Base-by-base conservation (phyloP, 2,888 invertebrate species). In the Agriotes lineatus region DNA sequence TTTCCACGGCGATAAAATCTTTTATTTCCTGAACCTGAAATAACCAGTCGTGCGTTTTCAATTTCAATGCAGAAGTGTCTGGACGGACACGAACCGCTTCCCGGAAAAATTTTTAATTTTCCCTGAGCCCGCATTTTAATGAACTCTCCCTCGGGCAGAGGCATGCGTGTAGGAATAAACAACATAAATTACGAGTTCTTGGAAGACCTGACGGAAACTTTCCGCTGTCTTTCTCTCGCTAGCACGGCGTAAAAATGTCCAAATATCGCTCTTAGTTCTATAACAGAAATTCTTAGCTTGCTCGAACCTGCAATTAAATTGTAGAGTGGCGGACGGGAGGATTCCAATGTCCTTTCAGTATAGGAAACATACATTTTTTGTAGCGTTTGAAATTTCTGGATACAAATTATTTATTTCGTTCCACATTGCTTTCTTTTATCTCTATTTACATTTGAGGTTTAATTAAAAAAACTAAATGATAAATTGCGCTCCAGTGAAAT, bases 271-370 rank as follows among this genome's bases (percentile, higher is more conserved):
- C 52, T 39, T 57, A 57, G 39, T 57, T 57, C 22, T 59, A 44
- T 59, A 45, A 33, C 44, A 30, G 45, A 42, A 42, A 52, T 25
- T 39, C 52, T 52, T 37, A 62, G 62, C 16, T 60, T 35, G 60
- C 12, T 52, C 22, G 25, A 62, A 39, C 62, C 62, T 52, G 19
- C 52, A 50, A 62, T 62, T 62, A 62, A n/a, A 37, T 50, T 25
- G 52, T 62, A 62, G 39, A 56, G n/a, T n/a, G n/a, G n/a, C n/a
- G n/a, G n/a, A n/a, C n/a, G n/a, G n/a, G n/a, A n/a, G n/a, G n/a
- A n/a, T n/a, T n/a, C n/a, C n/a, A n/a, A n/a, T n/a, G n/a, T n/a
- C n/a, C n/a, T n/a, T n/a, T n/a, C n/a, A n/a, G n/a, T n/a, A n/a
- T n/a, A n/a, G n/a, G n/a, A n/a, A n/a, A n/a, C n/a, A n/a, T n/a